Evolutionary conservation across 2,888 invertebrate species (phyloP).

Genomic region (Meloe dianella): DNA sequence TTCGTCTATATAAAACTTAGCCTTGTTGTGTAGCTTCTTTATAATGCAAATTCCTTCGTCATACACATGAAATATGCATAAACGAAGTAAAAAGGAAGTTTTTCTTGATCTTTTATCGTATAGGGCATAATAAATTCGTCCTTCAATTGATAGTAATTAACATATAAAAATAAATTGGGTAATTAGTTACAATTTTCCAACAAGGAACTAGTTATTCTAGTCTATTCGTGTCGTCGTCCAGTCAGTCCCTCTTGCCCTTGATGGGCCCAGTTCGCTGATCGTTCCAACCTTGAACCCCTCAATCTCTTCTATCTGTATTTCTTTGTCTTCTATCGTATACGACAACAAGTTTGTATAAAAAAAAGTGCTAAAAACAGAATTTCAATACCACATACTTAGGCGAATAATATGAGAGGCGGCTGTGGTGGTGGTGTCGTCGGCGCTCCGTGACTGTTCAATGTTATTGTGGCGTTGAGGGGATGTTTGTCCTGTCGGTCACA

Average conservation of each 20-base stretch:
- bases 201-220: background rate
- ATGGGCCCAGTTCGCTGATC: constrained; percentile 1
- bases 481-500: background rate
- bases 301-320: constrained; percentile 17
- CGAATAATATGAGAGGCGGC: background rate
- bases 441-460: background rate
- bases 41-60: background rate
- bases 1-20: background rate
- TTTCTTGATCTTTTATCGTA: too few species aligned
- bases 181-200: background rate
- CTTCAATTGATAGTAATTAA: background rate
- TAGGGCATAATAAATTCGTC: background rate
- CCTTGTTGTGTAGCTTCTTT: background rate
- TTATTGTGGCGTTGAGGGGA: background rate
- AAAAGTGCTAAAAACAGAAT: constrained; percentile 38
- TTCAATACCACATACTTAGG: constrained; percentile 8
- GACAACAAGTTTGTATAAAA: constrained; percentile 38
- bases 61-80: too few species aligned
- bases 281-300: constrained; percentile 36
- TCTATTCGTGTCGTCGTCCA: background rate
- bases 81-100: too few species aligned
- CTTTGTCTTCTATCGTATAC: constrained; percentile 11
- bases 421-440: constrained; percentile 16
- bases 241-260: background rate
- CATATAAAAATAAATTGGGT: background rate